Percentiles rank a stretch among this genome's conserved stretches.
Evolutionary conservation across 2,113 vertebrate species (phyloP).

Genomic region (Anolis sagrei): DNA sequence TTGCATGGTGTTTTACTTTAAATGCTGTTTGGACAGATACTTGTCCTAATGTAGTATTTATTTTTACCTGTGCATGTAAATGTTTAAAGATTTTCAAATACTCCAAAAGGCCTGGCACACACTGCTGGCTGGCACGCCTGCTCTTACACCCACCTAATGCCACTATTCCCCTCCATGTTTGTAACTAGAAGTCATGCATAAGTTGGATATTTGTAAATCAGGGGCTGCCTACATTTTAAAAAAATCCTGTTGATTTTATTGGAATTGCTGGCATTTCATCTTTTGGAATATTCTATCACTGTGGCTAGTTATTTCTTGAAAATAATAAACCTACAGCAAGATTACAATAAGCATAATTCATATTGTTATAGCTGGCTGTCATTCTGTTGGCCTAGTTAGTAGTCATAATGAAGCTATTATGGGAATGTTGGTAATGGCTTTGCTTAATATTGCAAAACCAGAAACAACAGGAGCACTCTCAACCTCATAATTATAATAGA

Average conservation of each 20-base stretch:
- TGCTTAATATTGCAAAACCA: background rate
- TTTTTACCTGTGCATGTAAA: no score
- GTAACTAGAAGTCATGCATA: no score
- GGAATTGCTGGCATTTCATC: background rate
- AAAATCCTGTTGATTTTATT: background rate
- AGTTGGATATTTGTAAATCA: no score
- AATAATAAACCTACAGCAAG: background rate
- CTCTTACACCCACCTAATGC: no score
- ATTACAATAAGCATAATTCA: background rate
- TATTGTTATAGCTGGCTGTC: background rate
- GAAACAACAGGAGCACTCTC: background rate
- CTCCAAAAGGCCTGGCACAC: no score
- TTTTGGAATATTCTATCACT: background rate
- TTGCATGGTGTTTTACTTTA: no score
- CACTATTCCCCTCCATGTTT: no score
- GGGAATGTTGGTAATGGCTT: background rate
- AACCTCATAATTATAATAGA: slow-evolving; percentile 9
- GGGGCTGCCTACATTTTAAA: background rate
- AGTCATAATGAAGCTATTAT: background rate
- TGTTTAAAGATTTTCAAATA: no score
- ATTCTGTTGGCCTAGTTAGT: background rate
- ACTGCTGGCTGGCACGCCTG: no score
- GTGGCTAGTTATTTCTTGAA: background rate
- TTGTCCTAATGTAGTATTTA: no score
- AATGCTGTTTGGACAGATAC: no score